phyloP scores from a whole-genome alignment of 2,888 invertebrate species.

The Drosophila lutescens region DNA sequence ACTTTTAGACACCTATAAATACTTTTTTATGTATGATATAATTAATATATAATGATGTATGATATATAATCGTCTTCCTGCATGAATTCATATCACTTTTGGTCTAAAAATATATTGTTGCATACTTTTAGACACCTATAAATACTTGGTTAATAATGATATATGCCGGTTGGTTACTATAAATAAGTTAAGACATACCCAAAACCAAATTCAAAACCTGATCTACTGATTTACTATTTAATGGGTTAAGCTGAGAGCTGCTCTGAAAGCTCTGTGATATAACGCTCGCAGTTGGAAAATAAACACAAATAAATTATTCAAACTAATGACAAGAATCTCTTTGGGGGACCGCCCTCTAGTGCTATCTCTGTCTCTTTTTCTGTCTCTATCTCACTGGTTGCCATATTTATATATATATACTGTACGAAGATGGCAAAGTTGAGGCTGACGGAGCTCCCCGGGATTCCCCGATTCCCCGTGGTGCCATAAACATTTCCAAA shows the following conservation, averaged over 20 bases:
- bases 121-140: too few species aligned
- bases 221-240: neutral
- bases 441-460: neutral
- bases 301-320: conserved; percentile 39
- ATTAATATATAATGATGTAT: too few species aligned
- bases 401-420: conserved; percentile 14
- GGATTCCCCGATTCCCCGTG: conserved; percentile 38
- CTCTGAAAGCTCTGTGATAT: conserved; percentile 9
- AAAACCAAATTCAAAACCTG: neutral
- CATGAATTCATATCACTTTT: too few species aligned
- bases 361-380: neutral
- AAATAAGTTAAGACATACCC: neutral
- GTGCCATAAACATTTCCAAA: conserved; percentile 70
- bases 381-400: neutral
- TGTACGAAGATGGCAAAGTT: conserved; percentile 7
- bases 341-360: conserved; percentile 9
- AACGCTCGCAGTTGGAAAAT: conserved; percentile 15
- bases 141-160: too few species aligned
- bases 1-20: too few species aligned
- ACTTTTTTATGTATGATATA: too few species aligned
- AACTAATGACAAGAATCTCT: conserved; percentile 41
- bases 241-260: conserved; percentile 6
- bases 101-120: too few species aligned
- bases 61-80: too few species aligned
- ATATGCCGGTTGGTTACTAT: too few species aligned